Evolutionary conservation across 2,888 invertebrate genomes (phyloP), one percentile per base, ranked within the genome.

Genomic region (Hedya salicella): DNA sequence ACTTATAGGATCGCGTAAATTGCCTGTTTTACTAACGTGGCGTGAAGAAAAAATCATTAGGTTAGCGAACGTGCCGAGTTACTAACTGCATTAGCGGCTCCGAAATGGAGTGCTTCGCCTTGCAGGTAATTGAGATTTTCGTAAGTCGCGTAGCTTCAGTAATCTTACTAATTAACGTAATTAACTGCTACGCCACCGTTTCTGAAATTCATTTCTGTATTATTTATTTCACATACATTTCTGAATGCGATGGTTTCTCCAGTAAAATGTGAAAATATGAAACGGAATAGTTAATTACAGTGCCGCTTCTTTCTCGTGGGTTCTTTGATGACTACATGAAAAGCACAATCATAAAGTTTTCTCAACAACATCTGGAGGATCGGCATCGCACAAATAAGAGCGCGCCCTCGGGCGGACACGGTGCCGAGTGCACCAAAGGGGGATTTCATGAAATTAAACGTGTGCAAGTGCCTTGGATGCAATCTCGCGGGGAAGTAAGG

Each of bases 1-100:
- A 91, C 91, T 92, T 90, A 91, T 90, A 91, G 89, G 89, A 87
- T 85, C 82, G 83, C 87, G 87, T 87, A 89, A 91, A 91, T 92
- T 89, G 86, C 90, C 89, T 83, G 88, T 86, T 89, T 89, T 84
- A 86, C 86, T 85, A 86, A 86, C 84, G 82, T 79, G 76, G 75
- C 75, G 75, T 71, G 62, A 68, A 63, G 75, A 65, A 64, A 80
- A 84, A 85, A 85, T 82, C 80, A 82, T 83, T 82, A 80, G 84
- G 81, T 83, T 80, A 83, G 77, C 78, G 82, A 80, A 81, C 75
- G 80, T 72, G 78, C 78, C 81, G 48, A 53, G 54, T 54, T 60
- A 65, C 62, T 62, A 59, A 59, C 39, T 53, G 52, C 52, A 60
- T 52, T 53, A 65, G 46, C 39, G 21, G 52, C 30, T 52, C 36